A percentile compares a stretch with the other conserved stretches of the same genome.
Conservation (phyloP, 2,797 vertebrate genomes). For the Sebastes taczanowskii region DNA sequence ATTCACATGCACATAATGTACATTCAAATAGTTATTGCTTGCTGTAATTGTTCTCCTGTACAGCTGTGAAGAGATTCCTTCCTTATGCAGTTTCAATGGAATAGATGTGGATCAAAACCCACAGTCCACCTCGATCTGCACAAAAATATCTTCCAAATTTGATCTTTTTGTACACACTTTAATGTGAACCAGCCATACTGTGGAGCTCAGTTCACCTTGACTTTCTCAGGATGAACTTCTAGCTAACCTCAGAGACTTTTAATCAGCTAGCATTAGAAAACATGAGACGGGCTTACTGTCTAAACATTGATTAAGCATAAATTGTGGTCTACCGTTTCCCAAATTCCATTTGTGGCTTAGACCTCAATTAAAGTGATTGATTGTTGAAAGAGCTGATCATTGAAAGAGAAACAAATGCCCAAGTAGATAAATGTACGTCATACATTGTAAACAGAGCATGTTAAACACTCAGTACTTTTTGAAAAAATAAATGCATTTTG, state of each 20-base stretch:
- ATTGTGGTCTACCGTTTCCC: neutral
- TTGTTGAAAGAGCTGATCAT: neutral
- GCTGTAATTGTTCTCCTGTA: neutral
- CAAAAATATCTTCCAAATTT: neutral
- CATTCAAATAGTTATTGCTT: neutral
- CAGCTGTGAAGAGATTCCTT: neutral
- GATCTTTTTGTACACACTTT: neutral
- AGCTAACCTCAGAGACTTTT: neutral
- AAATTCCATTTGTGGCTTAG: slow-evolving; percentile 2
- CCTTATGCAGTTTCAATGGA: neutral
- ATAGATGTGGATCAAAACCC: neutral
- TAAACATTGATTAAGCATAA: neutral
- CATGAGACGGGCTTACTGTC: neutral
- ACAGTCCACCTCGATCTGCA: neutral
- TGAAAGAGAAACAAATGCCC: neutral
- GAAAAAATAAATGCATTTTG: neutral
- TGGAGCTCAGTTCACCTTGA: neutral
- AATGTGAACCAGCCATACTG: neutral
- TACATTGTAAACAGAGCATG: neutral
- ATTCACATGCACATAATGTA: neutral
- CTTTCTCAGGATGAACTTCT: neutral
- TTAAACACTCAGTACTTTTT: neutral
- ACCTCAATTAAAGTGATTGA: slow-evolving; percentile 17
- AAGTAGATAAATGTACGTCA: neutral
- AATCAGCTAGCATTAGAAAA: neutral